Conservation (phyloP, 2,113 vertebrate species). For the Raja brachyura region DNA sequence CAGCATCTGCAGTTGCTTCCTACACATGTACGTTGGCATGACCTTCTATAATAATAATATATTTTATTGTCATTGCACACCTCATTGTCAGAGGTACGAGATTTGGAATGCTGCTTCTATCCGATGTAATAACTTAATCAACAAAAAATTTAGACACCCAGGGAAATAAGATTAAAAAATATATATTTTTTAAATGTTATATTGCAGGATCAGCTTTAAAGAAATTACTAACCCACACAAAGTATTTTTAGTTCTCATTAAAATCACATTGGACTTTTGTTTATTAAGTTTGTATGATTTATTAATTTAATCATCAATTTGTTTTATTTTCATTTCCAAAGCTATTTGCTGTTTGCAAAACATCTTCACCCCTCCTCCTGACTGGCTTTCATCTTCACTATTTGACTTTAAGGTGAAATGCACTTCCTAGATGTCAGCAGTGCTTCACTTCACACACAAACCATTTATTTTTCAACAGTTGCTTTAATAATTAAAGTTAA, state of each 20-base stretch:
- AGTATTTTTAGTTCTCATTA: background rate
- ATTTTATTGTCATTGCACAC: too few species aligned
- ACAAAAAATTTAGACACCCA: too few species aligned
- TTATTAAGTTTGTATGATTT: conserved; percentile 8
- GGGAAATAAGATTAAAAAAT: too few species aligned
- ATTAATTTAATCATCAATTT: background rate
- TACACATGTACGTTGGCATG: background rate
- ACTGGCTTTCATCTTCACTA: background rate
- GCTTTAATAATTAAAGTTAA: background rate
- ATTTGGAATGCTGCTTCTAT: too few species aligned
- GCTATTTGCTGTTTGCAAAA: background rate
- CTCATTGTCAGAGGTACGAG: too few species aligned
- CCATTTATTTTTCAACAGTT: background rate
- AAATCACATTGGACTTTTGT: background rate
- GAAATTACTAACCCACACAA: background rate
- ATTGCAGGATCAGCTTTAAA: background rate
- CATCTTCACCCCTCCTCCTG: background rate
- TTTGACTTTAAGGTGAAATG: background rate
- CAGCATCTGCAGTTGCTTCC: too few species aligned
- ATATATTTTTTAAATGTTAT: too few species aligned
- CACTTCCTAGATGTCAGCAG: background rate
- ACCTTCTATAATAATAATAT: too few species aligned
- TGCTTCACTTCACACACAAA: background rate
- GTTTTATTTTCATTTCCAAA: background rate
- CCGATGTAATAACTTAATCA: too few species aligned